These are phyloP conservation scores for Hemithea aestivaria DNA, from an alignment of 2,888 invertebrate genomes.

Conservation along the genomic window DNA sequence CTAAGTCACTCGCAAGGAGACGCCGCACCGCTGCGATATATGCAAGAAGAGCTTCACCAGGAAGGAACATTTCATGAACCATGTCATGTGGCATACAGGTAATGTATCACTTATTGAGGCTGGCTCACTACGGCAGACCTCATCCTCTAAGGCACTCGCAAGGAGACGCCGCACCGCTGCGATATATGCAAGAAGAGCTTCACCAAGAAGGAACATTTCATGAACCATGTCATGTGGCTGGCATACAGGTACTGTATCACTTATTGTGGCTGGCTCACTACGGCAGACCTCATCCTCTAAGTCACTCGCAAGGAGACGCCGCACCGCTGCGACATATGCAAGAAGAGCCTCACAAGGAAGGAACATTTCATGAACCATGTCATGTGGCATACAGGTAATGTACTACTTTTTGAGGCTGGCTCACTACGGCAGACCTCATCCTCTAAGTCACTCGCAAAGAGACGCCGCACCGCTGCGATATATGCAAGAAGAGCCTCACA, in stretches of 20 bases:
- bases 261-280: no score
- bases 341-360: no score
- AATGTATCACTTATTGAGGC: no score
- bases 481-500: no score
- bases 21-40: conserved; percentile 87
- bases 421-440: no score
- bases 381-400: conserved; percentile 86
- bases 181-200: conserved; percentile 89
- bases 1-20: conserved; percentile 87
- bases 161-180: conserved; percentile 87
- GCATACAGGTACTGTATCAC: conserved; percentile 80
- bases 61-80: conserved; percentile 88
- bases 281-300: no score
- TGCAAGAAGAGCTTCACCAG: conserved; percentile 89
- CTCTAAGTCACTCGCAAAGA: no score
- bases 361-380: no score
- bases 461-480: no score
- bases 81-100: conserved; percentile 89
- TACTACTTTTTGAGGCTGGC: no score
- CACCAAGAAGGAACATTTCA: conserved; percentile 74
- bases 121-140: conserved; percentile 91
- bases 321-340: no score
- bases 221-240: background rate
- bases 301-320: no score
- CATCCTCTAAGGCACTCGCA: conserved; percentile 86